phyloP scores from a whole-genome alignment of 2,888 invertebrate genomes.

The Phanerotoma sp. region DNA sequence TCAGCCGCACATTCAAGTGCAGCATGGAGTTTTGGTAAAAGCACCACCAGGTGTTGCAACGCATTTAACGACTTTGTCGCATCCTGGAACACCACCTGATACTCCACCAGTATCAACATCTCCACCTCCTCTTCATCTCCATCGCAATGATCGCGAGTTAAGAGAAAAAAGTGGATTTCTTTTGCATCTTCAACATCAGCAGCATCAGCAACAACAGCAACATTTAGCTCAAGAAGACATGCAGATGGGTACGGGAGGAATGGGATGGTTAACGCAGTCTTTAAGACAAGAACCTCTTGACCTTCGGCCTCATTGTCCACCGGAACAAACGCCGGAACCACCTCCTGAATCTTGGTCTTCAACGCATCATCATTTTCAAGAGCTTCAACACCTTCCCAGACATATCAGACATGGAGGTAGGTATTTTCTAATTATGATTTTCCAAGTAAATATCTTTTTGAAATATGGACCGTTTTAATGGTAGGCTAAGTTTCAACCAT shows the following conservation, averaged over 20 bases:
- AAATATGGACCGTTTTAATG: background rate
- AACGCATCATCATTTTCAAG: slow-evolving; percentile 51
- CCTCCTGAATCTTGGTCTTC: slow-evolving; percentile 51
- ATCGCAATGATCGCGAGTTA: slow-evolving; percentile 44
- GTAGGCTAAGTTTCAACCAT: too few species aligned
- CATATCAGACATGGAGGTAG: slow-evolving; percentile 48
- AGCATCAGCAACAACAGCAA: slow-evolving; percentile 50
- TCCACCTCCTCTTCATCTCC: slow-evolving; percentile 60
- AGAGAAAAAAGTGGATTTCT: slow-evolving; percentile 45
- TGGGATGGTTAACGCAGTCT: slow-evolving; percentile 75
- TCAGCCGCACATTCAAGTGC: slow-evolving; percentile 54
- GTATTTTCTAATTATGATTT: background rate
- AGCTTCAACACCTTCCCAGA: slow-evolving; percentile 44
- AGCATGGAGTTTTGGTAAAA: slow-evolving; percentile 53
- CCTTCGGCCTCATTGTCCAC: slow-evolving; percentile 69
- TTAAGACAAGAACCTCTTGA: slow-evolving; percentile 77
- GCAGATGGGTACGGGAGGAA: slow-evolving; percentile 59
- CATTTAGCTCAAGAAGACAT: slow-evolving; percentile 45
- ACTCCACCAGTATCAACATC: slow-evolving; percentile 72
- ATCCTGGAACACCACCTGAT: slow-evolving; percentile 84
- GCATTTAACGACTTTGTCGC: slow-evolving; percentile 51
- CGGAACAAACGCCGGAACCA: slow-evolving; percentile 59
- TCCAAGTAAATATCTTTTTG: slow-evolving; percentile 1
- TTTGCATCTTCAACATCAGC: slow-evolving; percentile 44
- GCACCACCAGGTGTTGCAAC: slow-evolving; percentile 51